Evolutionary conservation across 1,140 invertebrate species (phyloP).

Genomic region (Heliconius himera): DNA sequence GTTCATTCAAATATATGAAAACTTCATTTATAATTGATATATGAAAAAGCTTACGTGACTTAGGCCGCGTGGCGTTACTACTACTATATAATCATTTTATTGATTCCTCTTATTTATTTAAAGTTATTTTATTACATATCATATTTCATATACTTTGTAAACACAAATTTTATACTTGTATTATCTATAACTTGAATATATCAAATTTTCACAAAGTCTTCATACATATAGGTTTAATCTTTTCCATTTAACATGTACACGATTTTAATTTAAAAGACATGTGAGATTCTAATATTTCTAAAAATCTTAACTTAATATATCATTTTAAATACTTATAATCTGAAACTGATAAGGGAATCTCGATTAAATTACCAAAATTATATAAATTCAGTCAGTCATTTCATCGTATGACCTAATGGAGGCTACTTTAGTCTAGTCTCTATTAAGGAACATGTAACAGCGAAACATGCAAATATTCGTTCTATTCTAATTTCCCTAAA

Average conservation of each 20-base stretch:
- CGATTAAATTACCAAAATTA: too few relatives aligned
- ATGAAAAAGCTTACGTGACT: not conserved
- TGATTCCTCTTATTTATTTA: not conserved
- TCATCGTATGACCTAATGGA: not conserved
- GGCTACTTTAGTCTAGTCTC: not conserved
- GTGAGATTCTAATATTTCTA: too few relatives aligned
- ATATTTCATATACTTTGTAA: not conserved
- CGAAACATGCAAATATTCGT: not conserved
- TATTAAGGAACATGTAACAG: not conserved
- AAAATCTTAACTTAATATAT: too few relatives aligned
- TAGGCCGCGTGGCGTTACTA: not conserved
- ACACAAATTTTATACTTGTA: not conserved
- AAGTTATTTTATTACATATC: not conserved
- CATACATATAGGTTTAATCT: not conserved
- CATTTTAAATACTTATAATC: too few relatives aligned
- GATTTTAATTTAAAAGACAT: not conserved
- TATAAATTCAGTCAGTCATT: not conserved
- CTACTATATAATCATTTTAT: not conserved
- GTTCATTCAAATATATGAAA: too few relatives aligned
- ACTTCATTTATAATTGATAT: too few relatives aligned
- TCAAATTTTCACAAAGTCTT: too few relatives aligned
- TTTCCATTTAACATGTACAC: not conserved
- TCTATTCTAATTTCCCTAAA: too few relatives aligned
- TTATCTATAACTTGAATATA: not conserved
- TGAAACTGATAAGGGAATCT: too few relatives aligned